phyloP scores from a whole-genome alignment of 37 sponge, comb jelly and placozoan genomes.

The Axinella damicornis region DNA sequence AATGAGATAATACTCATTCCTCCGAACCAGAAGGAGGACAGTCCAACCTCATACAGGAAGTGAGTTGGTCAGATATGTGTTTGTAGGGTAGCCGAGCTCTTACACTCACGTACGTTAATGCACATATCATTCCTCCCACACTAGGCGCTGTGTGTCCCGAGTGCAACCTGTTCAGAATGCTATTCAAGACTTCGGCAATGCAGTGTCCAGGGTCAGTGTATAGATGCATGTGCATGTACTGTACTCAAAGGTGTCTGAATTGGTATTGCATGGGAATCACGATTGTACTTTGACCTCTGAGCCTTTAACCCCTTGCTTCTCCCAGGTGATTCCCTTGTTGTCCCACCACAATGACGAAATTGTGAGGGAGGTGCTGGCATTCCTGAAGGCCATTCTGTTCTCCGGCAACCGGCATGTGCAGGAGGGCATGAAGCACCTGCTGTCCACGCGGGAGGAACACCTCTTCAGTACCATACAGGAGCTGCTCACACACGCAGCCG shows the following conservation, averaged over 20 bases:
- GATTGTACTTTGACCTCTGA: background rate
- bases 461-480: constrained; percentile 63
- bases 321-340: constrained; percentile 71
- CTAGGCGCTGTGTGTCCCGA: background rate
- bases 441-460: constrained; percentile 66
- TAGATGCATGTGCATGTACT: too few species aligned
- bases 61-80: background rate
- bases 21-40: constrained; percentile 53
- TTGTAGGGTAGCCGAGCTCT: too few species aligned
- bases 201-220: constrained; percentile 35
- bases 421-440: constrained; percentile 39
- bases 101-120: too few species aligned
- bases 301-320: background rate
- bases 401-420: constrained; percentile 70
- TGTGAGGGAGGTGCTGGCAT: constrained; percentile 66
- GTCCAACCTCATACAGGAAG: constrained; percentile 38
- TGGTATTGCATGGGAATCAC: background rate
- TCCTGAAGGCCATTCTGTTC: constrained; percentile 63
- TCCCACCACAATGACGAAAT: constrained; percentile 66
- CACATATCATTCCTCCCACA: background rate
- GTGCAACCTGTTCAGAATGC: constrained; percentile 51
- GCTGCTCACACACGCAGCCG: constrained; percentile 32
- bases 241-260: background rate
- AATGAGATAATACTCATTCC: constrained; percentile 77
- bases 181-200: constrained; percentile 53